Percentiles rank a stretch among this genome's conserved stretches.
These are phyloP conservation scores for Phthorimaea operculella DNA, from an alignment of 1,140 invertebrate genomes.

Conservation along the genomic window DNA sequence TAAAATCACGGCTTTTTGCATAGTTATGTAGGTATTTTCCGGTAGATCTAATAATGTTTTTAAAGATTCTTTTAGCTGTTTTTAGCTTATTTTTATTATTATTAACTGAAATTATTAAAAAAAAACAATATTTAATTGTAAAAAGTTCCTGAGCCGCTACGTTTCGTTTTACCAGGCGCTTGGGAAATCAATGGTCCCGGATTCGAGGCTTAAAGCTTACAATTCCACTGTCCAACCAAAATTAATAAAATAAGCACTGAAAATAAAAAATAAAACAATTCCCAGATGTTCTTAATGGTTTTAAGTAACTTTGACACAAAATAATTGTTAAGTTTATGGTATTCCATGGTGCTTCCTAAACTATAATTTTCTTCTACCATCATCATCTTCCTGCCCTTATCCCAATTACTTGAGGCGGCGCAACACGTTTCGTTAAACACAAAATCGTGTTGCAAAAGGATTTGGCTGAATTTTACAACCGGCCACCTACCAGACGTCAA, in stretches of 20 bases:
- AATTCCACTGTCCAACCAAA: conserved; percentile 30
- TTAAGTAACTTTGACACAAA: not conserved
- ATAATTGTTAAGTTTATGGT: not conserved
- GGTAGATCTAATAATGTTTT: no score
- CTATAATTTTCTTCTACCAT: no score
- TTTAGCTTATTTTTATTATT: not conserved
- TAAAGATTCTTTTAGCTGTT: no score
- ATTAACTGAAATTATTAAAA: not conserved
- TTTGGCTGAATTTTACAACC: no score
- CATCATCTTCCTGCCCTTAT: no score
- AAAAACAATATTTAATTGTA: not conserved
- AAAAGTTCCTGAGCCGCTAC: conserved; percentile 39
- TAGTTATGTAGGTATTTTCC: no score
- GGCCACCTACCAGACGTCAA: no score
- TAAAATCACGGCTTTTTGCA: no score
- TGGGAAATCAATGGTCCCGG: conserved; percentile 50
- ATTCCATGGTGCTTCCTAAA: not conserved
- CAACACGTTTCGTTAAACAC: no score
- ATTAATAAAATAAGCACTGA: conserved; percentile 24
- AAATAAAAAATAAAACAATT: conserved; percentile 11
- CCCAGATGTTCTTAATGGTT: not conserved
- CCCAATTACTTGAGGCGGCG: no score
- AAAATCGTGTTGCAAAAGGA: no score
- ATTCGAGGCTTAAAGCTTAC: conserved; percentile 39
- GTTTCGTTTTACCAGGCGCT: conserved; percentile 48